These are phyloP conservation scores for Lithobates sylvaticus DNA, from an alignment of 2,797 vertebrate species.

Conservation along the genomic window DNA sequence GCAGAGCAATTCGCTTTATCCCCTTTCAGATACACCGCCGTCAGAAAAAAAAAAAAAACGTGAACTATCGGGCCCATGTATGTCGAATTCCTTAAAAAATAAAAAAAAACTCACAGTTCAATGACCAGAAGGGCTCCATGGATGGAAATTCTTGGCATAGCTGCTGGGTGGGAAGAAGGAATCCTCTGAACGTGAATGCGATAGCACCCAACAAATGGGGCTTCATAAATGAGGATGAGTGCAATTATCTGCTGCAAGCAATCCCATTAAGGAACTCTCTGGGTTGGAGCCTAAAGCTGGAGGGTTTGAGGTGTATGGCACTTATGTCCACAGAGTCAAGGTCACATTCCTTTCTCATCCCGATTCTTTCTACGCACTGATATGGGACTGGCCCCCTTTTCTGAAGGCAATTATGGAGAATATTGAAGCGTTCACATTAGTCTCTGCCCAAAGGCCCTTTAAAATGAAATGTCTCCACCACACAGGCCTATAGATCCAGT, in stretches of 20 bases:
- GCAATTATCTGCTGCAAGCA: too few relatives aligned
- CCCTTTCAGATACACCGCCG: background rate
- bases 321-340: too few relatives aligned
- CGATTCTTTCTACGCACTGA: background rate
- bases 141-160: conserved; percentile 1
- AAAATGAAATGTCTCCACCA: background rate
- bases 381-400: too few relatives aligned
- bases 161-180: background rate
- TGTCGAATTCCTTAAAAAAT: background rate
- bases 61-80: background rate
- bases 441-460: background rate
- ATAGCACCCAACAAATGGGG: background rate
- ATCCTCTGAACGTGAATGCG: background rate
- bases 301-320: too few relatives aligned
- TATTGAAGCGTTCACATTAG: background rate
- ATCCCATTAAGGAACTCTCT: too few relatives aligned
- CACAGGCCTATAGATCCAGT: background rate
- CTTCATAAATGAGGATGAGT: background rate
- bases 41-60: background rate
- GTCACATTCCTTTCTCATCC: background rate
- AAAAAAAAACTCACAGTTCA: background rate
- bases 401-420: background rate
- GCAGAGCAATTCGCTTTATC: background rate
- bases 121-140: conserved; percentile 2
- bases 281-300: too few relatives aligned